phyloP scores from a whole-genome alignment of 2,113 vertebrate species.

The Heptranchias perlo region DNA sequence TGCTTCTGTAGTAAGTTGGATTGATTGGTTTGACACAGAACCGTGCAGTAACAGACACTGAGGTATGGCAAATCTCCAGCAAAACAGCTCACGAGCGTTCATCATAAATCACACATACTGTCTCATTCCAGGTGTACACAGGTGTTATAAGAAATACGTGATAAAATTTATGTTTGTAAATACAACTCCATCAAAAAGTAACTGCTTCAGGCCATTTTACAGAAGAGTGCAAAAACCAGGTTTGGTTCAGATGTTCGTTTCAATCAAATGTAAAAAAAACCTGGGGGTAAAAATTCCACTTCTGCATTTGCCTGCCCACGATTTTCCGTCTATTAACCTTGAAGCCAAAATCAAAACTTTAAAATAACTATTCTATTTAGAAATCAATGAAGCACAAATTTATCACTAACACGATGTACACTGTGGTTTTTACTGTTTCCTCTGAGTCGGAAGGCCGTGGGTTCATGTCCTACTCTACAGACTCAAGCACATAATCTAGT shows the following conservation, averaged over 20 bases:
- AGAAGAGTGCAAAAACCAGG: neutral
- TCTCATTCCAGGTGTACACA: slow-evolving; percentile 63
- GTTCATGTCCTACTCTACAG: neutral
- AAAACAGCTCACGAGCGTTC: slow-evolving; percentile 52
- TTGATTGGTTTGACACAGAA: slow-evolving; percentile 57
- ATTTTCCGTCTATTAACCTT: neutral
- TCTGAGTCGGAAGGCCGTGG: neutral
- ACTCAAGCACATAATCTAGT: neutral
- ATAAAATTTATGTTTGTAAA: slow-evolving; percentile 62
- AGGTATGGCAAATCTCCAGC: slow-evolving; percentile 62
- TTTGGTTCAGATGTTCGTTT: neutral
- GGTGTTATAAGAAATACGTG: slow-evolving; percentile 50
- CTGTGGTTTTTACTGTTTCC: neutral
- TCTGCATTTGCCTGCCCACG: neutral
- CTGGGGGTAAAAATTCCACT: neutral
- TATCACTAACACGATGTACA: neutral
- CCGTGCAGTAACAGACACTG: slow-evolving; percentile 64
- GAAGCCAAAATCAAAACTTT: neutral
- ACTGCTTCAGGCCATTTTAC: slow-evolving; percentile 57
- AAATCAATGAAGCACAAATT: neutral
- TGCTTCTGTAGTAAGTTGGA: slow-evolving; percentile 53
- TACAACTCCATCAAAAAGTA: slow-evolving; percentile 57
- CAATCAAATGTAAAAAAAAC: neutral
- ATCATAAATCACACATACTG: slow-evolving; percentile 62
- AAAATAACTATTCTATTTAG: neutral